Percentiles rank a stretch among this genome's conserved stretches.
Evolutionary conservation across 2,797 vertebrate genomes (phyloP).

Genomic region (Pempheris klunzingeri): DNA sequence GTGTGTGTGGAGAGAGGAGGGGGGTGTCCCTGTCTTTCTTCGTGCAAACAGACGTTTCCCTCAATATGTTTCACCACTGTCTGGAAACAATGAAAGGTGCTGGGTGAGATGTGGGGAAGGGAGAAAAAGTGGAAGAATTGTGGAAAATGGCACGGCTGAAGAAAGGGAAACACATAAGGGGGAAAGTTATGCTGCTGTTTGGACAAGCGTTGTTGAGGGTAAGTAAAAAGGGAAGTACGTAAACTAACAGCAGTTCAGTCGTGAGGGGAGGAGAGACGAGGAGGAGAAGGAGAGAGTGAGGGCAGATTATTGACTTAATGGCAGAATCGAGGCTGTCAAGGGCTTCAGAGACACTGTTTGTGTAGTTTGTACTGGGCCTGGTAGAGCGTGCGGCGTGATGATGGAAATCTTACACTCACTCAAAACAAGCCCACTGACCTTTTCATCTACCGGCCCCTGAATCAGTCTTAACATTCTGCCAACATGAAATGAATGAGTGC

Average conservation of each 20-base stretch:
- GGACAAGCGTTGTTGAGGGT: slow-evolving; percentile 73
- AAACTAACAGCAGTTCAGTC: slow-evolving; percentile 67
- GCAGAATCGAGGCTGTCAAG: slow-evolving; percentile 72
- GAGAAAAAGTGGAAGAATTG: slow-evolving; percentile 50
- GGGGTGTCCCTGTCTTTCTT: slow-evolving; percentile 39
- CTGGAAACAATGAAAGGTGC: slow-evolving; percentile 80
- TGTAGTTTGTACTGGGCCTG: slow-evolving; percentile 72
- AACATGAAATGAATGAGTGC: slow-evolving; percentile 71
- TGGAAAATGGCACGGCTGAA: slow-evolving; percentile 67
- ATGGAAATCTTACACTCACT: slow-evolving; percentile 82
- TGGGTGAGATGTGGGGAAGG: slow-evolving; percentile 47
- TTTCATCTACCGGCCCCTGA: slow-evolving; percentile 74
- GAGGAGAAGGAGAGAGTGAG: slow-evolving; percentile 43
- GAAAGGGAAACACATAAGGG: slow-evolving; percentile 67
- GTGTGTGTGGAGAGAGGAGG: slow-evolving; percentile 26
- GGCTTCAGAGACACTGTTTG: slow-evolving; percentile 78
- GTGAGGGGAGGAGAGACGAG: slow-evolving; percentile 49
- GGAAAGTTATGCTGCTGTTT: slow-evolving; percentile 72
- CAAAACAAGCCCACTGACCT: slow-evolving; percentile 78
- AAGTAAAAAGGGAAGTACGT: slow-evolving; percentile 75
- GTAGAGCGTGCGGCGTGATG: slow-evolving; percentile 69
- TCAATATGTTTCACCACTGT: slow-evolving; percentile 72
- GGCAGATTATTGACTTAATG: slow-evolving; percentile 77
- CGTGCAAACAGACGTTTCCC: slow-evolving; percentile 66
- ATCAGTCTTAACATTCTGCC: slow-evolving; percentile 73